phyloP scores from a whole-genome alignment of 2,113 vertebrate genomes.

The Piaya cayana region DNA sequence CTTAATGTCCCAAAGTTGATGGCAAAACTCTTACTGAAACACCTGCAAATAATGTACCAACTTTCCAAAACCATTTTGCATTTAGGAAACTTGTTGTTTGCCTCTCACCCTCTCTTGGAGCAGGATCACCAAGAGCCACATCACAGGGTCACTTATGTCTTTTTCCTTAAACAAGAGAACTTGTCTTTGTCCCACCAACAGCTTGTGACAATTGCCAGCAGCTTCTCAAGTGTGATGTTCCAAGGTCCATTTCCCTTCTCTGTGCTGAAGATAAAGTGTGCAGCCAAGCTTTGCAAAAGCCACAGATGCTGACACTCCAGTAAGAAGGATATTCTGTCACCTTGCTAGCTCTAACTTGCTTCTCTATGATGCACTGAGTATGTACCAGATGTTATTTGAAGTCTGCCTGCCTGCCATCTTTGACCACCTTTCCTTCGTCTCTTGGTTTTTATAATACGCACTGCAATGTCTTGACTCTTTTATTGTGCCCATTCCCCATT shows the following conservation, averaged over 20 bases:
- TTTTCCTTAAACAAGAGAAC: neutral
- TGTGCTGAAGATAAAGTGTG: neutral
- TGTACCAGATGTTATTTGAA: neutral
- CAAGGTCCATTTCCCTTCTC: neutral
- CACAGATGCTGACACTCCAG: neutral
- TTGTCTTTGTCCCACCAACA: neutral
- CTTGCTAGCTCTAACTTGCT: neutral
- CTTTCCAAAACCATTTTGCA: neutral
- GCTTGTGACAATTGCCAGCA: neutral
- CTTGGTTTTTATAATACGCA: neutral
- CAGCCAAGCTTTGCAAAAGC: neutral
- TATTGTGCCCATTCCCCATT: neutral
- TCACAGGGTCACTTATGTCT: neutral
- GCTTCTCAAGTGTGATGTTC: neutral
- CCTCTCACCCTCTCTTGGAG: neutral
- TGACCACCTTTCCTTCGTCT: neutral
- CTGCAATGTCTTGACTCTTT: neutral
- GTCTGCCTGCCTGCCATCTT: neutral
- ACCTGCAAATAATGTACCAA: neutral
- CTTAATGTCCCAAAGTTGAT: neutral
- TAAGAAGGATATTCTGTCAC: neutral
- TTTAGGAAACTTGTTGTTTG: neutral
- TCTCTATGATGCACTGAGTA: fast-evolving
- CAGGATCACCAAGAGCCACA: fast-evolving
- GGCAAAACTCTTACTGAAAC: neutral